Evolutionary conservation across 2,113 vertebrate genomes (phyloP).

Genomic region (Anhinga anhinga): DNA sequence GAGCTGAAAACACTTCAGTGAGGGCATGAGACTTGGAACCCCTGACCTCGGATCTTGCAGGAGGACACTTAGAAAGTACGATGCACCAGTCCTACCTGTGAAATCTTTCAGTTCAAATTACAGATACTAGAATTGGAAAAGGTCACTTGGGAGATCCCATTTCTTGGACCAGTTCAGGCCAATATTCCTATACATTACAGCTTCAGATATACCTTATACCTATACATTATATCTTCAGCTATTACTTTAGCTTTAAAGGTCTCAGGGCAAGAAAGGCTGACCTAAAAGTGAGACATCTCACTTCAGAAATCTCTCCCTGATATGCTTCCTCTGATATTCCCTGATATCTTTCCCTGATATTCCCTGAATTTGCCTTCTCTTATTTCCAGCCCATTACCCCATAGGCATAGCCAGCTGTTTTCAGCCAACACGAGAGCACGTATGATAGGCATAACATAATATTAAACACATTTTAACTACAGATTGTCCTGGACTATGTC

Average conservation of each 20-base stretch:
- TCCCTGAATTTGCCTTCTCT: not conserved
- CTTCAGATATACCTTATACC: not conserved
- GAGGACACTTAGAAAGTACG: not conserved
- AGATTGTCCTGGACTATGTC: not conserved
- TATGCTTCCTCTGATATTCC: not conserved
- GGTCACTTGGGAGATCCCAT: not conserved
- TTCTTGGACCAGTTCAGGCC: not conserved
- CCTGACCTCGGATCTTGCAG: not conserved
- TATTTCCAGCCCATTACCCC: not conserved
- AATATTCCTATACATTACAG: not conserved
- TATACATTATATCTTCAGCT: not conserved
- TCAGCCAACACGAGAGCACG: not conserved
- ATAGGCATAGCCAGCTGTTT: not conserved
- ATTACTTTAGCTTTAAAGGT: not conserved
- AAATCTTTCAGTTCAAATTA: not conserved
- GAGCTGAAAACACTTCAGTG: not conserved
- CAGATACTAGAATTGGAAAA: not conserved
- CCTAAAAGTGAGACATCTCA: not conserved
- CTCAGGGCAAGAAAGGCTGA: not conserved
- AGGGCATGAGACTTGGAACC: not conserved
- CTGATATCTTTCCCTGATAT: not conserved
- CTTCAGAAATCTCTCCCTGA: not conserved
- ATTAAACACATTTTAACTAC: not conserved
- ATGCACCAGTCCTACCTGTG: not conserved
- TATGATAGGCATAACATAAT: not conserved